Evolutionary conservation across 1,140 invertebrate genomes (phyloP).

Genomic region (Bradynema listronoti): DNA sequence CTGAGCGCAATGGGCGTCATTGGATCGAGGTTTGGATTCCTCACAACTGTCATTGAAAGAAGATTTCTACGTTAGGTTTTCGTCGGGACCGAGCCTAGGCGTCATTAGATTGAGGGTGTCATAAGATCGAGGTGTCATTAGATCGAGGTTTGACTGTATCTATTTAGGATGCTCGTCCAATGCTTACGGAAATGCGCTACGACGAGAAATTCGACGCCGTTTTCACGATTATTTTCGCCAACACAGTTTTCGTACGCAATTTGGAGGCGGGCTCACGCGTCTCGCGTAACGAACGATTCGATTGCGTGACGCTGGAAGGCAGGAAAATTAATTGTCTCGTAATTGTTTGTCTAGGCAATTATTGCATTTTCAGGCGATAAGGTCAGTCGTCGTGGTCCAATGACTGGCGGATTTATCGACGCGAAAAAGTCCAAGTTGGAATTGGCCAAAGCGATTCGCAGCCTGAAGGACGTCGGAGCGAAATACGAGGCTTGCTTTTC

Average conservation of each 20-base stretch:
- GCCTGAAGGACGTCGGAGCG: too few relatives aligned
- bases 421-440: conserved; percentile 85
- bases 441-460: conserved; percentile 72
- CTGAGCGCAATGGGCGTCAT: too few relatives aligned
- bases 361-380: conserved; percentile 62
- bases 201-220: conserved; percentile 84
- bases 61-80: too few relatives aligned
- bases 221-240: conserved; percentile 90
- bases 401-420: conserved; percentile 98
- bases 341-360: background rate
- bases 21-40: too few relatives aligned
- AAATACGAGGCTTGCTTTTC: too few relatives aligned
- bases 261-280: conserved; percentile 89
- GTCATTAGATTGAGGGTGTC: too few relatives aligned
- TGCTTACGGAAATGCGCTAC: conserved; percentile 89
- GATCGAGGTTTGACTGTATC: too few relatives aligned
- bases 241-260: conserved; percentile 91
- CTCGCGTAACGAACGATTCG: conserved; percentile 82
- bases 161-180: conserved; percentile 84
- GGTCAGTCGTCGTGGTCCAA: conserved; percentile 83
- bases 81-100: too few relatives aligned
- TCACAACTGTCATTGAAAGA: too few relatives aligned
- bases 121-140: too few relatives aligned
- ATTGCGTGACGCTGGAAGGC: conserved; percentile 95
- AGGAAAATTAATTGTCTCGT: background rate